These are phyloP conservation scores for Drosophila dives DNA, from an alignment of 2,888 invertebrate genomes.

Conservation along the genomic window DNA sequence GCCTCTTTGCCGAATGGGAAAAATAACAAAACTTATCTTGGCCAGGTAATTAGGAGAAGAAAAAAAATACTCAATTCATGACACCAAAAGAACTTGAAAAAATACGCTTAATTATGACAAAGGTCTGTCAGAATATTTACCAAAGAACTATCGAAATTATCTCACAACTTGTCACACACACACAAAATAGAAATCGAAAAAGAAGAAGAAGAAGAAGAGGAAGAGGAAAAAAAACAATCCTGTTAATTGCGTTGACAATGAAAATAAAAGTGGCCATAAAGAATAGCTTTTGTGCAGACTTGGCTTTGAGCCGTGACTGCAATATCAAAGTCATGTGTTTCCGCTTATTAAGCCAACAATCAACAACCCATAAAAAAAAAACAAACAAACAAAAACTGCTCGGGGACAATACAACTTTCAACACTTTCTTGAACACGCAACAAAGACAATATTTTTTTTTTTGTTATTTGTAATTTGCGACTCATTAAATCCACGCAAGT, in stretches of 20 bases:
- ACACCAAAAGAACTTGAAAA: slow-evolving; percentile 32
- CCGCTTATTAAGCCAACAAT: slow-evolving; percentile 62
- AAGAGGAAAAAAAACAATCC: slow-evolving; percentile 18
- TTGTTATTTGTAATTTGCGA: slow-evolving; percentile 20
- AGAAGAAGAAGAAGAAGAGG: slow-evolving; percentile 6
- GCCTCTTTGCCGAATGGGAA: slow-evolving; percentile 47
- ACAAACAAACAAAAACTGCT: slow-evolving; percentile 13
- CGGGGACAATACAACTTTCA: slow-evolving; percentile 54
- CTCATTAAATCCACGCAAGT: slow-evolving; percentile 65
- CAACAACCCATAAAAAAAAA: slow-evolving; percentile 39
- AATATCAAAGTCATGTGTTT: slow-evolving; percentile 51
- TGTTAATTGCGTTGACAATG: slow-evolving; percentile 49
- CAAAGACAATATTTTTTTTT: slow-evolving; percentile 17
- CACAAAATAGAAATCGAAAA: slow-evolving; percentile 21
- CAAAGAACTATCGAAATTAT: slow-evolving; percentile 17
- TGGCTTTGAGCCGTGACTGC: slow-evolving; percentile 27
- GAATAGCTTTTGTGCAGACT: slow-evolving; percentile 20
- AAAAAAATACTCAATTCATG: slow-evolving; percentile 54
- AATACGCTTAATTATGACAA: slow-evolving; percentile 20
- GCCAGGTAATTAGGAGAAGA: slow-evolving; percentile 60
- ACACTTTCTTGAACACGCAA: slow-evolving; percentile 70
- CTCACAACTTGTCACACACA: slow-evolving; percentile 17
- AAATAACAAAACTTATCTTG: slow-evolving; percentile 40
- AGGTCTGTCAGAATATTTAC: slow-evolving; percentile 3
- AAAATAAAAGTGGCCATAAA: slow-evolving; percentile 52